Percentiles rank a stretch among this genome's conserved stretches.
Conservation (phyloP, 1,140 invertebrate species). For the Anoplolepis gracilipes region DNA sequence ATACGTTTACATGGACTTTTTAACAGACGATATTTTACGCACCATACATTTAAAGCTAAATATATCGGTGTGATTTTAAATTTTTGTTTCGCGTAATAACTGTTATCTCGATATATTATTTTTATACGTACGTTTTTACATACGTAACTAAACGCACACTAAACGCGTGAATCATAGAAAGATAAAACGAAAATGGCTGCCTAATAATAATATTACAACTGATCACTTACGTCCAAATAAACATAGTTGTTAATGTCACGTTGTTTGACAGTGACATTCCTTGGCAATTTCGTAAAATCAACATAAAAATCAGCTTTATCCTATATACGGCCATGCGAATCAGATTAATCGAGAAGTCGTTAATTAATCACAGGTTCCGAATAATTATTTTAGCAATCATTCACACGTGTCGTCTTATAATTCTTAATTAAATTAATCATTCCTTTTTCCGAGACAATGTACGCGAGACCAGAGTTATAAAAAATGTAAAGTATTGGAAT, state of each 20-base stretch:
- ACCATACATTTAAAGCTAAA: neutral
- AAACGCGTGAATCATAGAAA: neutral
- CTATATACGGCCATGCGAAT: constrained; percentile 1
- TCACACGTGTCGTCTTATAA: neutral
- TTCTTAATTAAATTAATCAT: constrained; percentile 20
- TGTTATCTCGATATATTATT: neutral
- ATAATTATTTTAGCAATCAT: constrained; percentile 7
- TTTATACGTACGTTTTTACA: neutral
- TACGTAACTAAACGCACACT: neutral
- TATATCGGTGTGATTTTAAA: neutral
- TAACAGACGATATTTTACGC: neutral
- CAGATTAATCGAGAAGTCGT: neutral
- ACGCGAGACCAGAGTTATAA: constrained; percentile 13
- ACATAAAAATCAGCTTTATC: neutral
- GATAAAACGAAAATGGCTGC: constrained; percentile 7
- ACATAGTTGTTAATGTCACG: neutral
- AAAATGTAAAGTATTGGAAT: constrained; percentile 22
- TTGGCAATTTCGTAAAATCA: neutral
- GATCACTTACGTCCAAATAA: neutral
- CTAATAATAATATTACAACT: neutral
- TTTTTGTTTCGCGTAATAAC: neutral
- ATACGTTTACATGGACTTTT: neutral
- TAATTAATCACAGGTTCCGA: neutral
- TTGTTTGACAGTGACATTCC: neutral
- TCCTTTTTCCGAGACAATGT: neutral